Evolutionary conservation across 2,888 invertebrate species (phyloP).

Genomic region (Synanthedon tipuliformis): DNA sequence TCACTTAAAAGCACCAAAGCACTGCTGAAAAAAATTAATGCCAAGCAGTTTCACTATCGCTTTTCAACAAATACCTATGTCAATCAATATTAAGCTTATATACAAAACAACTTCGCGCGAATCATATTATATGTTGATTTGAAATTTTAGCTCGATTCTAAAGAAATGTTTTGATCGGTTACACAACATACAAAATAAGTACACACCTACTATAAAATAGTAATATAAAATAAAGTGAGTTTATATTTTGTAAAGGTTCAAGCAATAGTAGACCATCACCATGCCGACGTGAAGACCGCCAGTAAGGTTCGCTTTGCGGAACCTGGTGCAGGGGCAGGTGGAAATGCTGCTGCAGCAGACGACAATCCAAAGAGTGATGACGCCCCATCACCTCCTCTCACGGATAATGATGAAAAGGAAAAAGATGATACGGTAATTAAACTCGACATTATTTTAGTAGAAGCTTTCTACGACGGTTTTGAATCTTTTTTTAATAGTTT

Average conservation of each 20-base stretch:
- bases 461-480: background rate
- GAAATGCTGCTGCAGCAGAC: constrained; percentile 23
- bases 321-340: constrained; percentile 56
- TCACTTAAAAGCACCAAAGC: no score
- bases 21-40: no score
- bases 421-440: constrained; percentile 65
- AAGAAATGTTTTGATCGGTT: no score
- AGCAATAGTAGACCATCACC: constrained; percentile 92
- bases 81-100: no score
- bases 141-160: no score
- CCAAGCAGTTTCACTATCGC: no score
- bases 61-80: no score
- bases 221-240: no score
- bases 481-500: background rate
- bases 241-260: constrained; percentile 76
- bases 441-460: background rate
- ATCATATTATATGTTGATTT: no score
- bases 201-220: no score
- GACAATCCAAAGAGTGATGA: constrained; percentile 24
- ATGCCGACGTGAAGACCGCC: constrained; percentile 81
- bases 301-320: constrained; percentile 91
- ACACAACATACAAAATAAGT: no score
- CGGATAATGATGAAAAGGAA: constrained; percentile 56
- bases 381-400: constrained; percentile 60
- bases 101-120: no score